phyloP scores from a whole-genome alignment of 2,113 vertebrate genomes.

The Boulengeromyrus knoepffleri region DNA sequence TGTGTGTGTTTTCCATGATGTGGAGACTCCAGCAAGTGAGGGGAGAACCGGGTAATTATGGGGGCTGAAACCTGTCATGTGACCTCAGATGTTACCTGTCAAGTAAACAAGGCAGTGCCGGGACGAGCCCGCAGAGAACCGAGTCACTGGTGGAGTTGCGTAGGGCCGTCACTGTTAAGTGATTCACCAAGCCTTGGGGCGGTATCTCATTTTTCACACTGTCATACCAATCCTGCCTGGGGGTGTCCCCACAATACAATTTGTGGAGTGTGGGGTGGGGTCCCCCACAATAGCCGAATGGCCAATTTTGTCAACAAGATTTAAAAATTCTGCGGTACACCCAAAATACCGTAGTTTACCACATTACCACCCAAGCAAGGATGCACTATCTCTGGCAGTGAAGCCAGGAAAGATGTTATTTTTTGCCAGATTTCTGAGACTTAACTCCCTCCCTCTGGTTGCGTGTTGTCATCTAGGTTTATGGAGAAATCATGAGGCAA shows the following conservation, averaged over 20 bases:
- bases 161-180: not conserved
- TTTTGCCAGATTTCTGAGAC: not conserved
- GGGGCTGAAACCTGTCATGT: not conserved
- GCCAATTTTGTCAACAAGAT: not conserved
- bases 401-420: not conserved
- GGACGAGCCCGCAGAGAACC: not conserved
- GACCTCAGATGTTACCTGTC: not conserved
- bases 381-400: too few relatives aligned
- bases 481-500: not conserved
- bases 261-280: not conserved
- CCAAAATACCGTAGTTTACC: not conserved
- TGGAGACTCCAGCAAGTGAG: not conserved
- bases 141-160: not conserved
- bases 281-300: not conserved
- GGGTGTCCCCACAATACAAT: not conserved
- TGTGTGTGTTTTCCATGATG: not conserved
- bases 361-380: not conserved
- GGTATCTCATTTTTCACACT: not conserved
- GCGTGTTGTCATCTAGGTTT: not conserved
- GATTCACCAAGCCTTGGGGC: not conserved
- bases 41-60: not conserved
- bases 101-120: not conserved
- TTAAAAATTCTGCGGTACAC: not conserved
- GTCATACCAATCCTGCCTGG: not conserved
- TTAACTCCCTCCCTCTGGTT: not conserved